These are phyloP conservation scores for Trissolcus basalis DNA, from an alignment of 1,140 invertebrate genomes.

Conservation along the genomic window DNA sequence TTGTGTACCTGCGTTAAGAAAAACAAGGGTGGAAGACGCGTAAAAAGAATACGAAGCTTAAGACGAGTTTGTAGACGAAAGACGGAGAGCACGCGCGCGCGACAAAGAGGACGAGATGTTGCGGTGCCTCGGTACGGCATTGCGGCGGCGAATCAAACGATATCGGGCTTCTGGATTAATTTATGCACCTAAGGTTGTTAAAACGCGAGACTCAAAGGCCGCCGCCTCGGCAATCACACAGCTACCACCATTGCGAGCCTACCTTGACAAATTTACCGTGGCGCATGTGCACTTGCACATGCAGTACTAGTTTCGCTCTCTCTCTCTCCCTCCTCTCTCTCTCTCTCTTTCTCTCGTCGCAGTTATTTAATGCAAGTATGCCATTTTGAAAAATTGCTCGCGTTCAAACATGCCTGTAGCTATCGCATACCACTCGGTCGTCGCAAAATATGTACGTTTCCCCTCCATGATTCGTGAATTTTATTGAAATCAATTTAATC, in stretches of 20 bases:
- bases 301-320: conserved; percentile 25
- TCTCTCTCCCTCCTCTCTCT: neutral
- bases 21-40: conserved; percentile 48
- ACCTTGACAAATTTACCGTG: conserved; percentile 60
- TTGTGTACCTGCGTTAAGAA: conserved; percentile 57
- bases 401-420: conserved; percentile 15
- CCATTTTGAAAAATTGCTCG: conserved; percentile 31
- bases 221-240: conserved; percentile 70
- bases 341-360: too few species aligned
- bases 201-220: conserved; percentile 75
- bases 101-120: conserved; percentile 51
- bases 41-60: conserved; percentile 35
- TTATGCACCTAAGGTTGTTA: conserved; percentile 75
- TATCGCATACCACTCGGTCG: conserved; percentile 5
- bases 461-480: too few species aligned
- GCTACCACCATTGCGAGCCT: conserved; percentile 61
- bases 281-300: conserved; percentile 54
- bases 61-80: conserved; percentile 35
- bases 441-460: too few species aligned
- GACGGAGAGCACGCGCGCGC: conserved; percentile 24
- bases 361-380: conserved; percentile 36
- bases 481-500: neutral
- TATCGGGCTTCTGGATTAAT: conserved; percentile 75
- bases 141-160: conserved; percentile 75
- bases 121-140: conserved; percentile 52